Base-by-base conservation (phyloP, 2,113 vertebrate species). In the Aplodontia rufa region DNA sequence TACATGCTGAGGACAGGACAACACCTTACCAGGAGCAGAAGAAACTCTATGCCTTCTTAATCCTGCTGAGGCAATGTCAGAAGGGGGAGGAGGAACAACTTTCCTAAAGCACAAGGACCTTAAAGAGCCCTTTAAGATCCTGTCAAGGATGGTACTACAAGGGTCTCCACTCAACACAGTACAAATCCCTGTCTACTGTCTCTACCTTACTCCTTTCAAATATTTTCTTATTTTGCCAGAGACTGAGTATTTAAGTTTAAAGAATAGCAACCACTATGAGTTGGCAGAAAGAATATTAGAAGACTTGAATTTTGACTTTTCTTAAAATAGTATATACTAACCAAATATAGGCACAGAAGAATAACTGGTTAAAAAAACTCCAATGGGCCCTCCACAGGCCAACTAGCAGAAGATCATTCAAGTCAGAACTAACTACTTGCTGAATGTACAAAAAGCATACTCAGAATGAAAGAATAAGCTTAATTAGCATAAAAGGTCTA, bases 291-390 rank as follows among this genome's bases (percentile, higher is more conserved):
- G 19, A 90, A 47, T 55, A 82, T 22, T 10, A 53, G 7, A 24
- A 95, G 8, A 82, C 20, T 24, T 74, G 35, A 86, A 75, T 68
- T 62, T 51, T 80, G 32, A 75, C 66, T 75, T 94, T 94, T 90
- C 69, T 95, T 71, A 83, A 96, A 94, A 91, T 66, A 82, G 1
- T 7, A 40, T 19, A 85, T 28, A 87, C 79, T 35, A 93, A 87
- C 8, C 49, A 92, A 93, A 84, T 74, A 42, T n/a, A 37, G 22
- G 37, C n/a, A 82, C 12, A 83, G 37, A 49, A 82, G 3, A 82
- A 37, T 11, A 24, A 30, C 45, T 28, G 17, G 26, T 42, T 75
- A 40, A n/a, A 85, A 93, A 66, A 30, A 71, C 14, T 30, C 37
- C 45, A 30, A 22, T 32, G 30, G 13, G 20, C 72, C 74, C 24